A percentile compares a stretch with the other conserved stretches of the same genome.
These are phyloP conservation scores for Hippoglossus stenolepis DNA, from an alignment of 2,113 vertebrate species.

Conservation along the genomic window DNA sequence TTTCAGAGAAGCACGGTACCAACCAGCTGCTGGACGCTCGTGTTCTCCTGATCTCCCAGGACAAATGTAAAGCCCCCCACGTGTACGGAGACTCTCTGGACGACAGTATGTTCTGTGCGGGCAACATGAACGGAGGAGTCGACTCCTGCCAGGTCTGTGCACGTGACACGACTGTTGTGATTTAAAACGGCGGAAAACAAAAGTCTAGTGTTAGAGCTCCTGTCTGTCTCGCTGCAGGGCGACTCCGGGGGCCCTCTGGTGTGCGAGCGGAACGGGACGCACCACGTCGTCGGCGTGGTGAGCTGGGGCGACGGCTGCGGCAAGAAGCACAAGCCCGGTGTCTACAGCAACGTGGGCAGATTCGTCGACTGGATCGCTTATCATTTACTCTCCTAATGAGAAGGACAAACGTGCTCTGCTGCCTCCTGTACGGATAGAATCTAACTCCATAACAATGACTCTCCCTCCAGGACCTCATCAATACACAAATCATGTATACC, in stretches of 20 bases:
- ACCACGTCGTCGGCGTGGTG: constrained; percentile 86
- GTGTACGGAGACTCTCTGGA: constrained; percentile 78
- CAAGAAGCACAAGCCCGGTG: constrained; percentile 86
- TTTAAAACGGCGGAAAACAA: not conserved
- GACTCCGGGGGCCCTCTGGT: constrained; percentile 91
- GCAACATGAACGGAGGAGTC: constrained; percentile 78
- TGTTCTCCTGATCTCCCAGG: constrained; percentile 85
- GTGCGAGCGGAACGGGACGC: constrained; percentile 80
- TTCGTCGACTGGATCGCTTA: constrained; percentile 84
- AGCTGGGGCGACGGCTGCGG: constrained; percentile 90
- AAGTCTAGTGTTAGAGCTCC: not conserved
- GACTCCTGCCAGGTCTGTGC: constrained; percentile 88
- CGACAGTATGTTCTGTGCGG: constrained; percentile 90
- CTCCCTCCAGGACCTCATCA: too few species aligned
- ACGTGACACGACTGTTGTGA: not conserved
- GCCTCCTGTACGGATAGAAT: too few species aligned
- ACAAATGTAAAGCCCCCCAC: constrained; percentile 77
- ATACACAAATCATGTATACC: too few species aligned
- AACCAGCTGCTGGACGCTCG: constrained; percentile 86
- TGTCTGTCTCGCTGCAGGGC: constrained; percentile 77
- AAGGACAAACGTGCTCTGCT: too few species aligned
- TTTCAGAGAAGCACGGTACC: constrained; percentile 23
- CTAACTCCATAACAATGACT: too few species aligned
- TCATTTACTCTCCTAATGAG: constrained; percentile 6
- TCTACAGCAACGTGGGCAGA: constrained; percentile 86